Evolutionary conservation across 1,140 invertebrate genomes (phyloP), one percentile per base, ranked within the genome.

Genomic region (Drosophila ohnishii): DNA sequence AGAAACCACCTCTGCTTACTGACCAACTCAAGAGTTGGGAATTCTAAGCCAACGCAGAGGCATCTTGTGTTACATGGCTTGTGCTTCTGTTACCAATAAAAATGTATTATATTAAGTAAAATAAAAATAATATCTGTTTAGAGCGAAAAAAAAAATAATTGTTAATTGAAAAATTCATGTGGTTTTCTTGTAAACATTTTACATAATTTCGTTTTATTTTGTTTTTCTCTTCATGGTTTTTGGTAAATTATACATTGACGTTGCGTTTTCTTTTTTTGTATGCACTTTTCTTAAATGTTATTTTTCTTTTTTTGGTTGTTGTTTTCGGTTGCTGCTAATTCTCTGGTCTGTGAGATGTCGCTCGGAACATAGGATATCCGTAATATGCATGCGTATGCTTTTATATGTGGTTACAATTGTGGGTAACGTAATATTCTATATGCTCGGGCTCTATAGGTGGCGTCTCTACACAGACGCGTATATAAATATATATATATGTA

Each of bases 171-270:
- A 60, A 32, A 42, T 13, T 0, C 42, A 2, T 9, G 0, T 22
- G 10, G 11, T 13, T 25, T 61, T 56, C 55, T 75, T 86, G 78
- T 85, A 85, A 86, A 86, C 77, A 67, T 82, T 85, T 75, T 75
- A 72, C 81, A 87, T 87, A 81, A 71, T 86, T 81, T 65, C 62
- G 39, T 66, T 85, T 78, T 86, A 86, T 85, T 85, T 57, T 37
- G 48, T 62, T 62, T 45, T 28, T 44, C 32, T 55, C 34, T 59
- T 40, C 45, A 60, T 57, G 45, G 14, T 39, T 40, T 53, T 75
- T 65, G 45, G 65, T 45, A 70, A 60, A 65, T 67, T 78, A 75
- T 84, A 72, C 69, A 67, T 80, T 42, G 53, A 77, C 56, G 34
- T 62, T 25, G 37, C 13, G 37, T 16, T 48, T 19, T 47, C n/a